These are phyloP conservation scores for Crocallis elinguaria DNA, from an alignment of 2,888 invertebrate species.

Conservation along the genomic window DNA sequence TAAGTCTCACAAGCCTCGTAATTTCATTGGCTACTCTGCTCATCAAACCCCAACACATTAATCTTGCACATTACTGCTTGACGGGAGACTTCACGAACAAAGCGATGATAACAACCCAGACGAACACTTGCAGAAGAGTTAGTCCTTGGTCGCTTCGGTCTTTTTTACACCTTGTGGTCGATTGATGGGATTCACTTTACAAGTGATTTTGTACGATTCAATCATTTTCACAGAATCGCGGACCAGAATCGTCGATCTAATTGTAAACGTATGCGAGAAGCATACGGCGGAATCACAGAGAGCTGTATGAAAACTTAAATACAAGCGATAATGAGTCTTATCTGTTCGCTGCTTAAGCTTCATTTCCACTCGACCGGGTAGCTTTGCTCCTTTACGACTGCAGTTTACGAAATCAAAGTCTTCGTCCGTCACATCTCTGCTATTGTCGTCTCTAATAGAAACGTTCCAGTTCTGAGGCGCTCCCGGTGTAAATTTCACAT, in stretches of 20 bases:
- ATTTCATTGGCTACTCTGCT: no score
- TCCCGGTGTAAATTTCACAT: constrained; percentile 81
- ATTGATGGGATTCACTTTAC: constrained; percentile 77
- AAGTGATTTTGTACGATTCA: constrained; percentile 79
- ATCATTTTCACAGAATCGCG: constrained; percentile 77
- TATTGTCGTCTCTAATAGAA: constrained; percentile 67
- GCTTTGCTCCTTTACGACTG: constrained; percentile 61
- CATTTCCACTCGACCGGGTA: constrained; percentile 77
- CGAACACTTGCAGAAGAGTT: no score
- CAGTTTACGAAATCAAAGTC: constrained; percentile 74
- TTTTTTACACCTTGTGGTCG: constrained; percentile 28
- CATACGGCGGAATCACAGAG: constrained; percentile 69
- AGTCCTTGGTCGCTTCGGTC: no score
- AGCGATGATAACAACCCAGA: no score
- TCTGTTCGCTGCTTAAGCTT: constrained; percentile 72
- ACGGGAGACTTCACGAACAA: no score
- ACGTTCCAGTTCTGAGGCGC: constrained; percentile 85
- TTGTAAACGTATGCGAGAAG: constrained; percentile 73
- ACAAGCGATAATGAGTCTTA: constrained; percentile 76
- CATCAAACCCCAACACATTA: no score
- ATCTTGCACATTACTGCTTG: no score
- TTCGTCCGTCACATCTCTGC: constrained; percentile 68
- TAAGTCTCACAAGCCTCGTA: no score
- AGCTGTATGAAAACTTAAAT: constrained; percentile 74
- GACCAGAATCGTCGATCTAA: constrained; percentile 73